Evolutionary conservation across 2,888 invertebrate species (phyloP).

Genomic region (Acheta domesticus): DNA sequence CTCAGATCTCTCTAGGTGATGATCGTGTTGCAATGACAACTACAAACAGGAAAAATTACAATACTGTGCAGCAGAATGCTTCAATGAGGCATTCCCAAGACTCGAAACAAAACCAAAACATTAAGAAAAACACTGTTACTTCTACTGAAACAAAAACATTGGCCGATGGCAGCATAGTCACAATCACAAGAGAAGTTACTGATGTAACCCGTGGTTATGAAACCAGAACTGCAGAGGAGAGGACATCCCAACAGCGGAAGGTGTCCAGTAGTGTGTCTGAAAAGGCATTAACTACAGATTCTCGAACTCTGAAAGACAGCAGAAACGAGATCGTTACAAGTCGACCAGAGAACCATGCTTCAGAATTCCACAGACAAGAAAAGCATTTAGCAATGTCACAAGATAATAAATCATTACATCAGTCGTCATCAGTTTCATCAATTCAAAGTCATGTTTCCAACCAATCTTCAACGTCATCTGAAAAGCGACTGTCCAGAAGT

Average conservation of each 20-base stretch:
- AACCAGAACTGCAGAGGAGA: constrained; percentile 37
- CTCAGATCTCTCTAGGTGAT: constrained; percentile 61
- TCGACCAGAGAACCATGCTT: background rate
- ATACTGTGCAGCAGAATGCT: constrained; percentile 36
- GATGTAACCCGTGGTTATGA: constrained; percentile 30
- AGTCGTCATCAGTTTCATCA: background rate
- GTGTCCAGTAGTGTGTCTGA: constrained; percentile 39
- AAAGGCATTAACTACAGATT: background rate
- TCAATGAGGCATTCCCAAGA: constrained; percentile 38
- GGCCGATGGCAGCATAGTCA: constrained; percentile 52
- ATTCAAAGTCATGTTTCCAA: background rate
- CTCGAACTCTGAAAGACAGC: background rate
- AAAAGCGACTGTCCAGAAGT: background rate
- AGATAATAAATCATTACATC: background rate
- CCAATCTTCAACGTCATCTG: background rate
- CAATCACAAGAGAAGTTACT: constrained; percentile 35
- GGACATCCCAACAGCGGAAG: background rate
- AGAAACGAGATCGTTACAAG: background rate
- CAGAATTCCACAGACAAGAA: background rate
- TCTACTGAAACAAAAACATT: constrained; percentile 49
- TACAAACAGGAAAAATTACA: constrained; percentile 49
- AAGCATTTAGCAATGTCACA: constrained; percentile 4
- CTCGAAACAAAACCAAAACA: constrained; percentile 41
- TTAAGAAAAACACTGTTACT: constrained; percentile 41
- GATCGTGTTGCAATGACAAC: constrained; percentile 55